Base-by-base conservation (phyloP, 37 sponge, comb jelly and placozoan species). In the Aplysina aerophoba region DNA sequence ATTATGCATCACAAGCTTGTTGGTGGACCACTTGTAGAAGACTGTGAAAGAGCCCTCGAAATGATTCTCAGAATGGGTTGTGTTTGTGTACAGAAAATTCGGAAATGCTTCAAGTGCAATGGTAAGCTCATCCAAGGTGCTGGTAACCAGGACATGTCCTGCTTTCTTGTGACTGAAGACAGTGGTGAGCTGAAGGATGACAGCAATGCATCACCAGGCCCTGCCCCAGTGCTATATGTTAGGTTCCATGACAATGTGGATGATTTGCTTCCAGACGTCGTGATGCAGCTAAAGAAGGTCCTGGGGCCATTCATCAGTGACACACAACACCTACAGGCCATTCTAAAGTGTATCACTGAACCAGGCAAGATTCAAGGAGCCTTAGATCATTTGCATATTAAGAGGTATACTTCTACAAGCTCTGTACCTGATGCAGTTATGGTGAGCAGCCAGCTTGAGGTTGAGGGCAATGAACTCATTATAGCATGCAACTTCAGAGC, bases 171-270 rank as follows among this genome's bases (percentile, higher is more conserved):
- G n/a, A n/a, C n/a, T n/a, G n/a, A n/a, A n/a, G n/a, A n/a, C n/a
- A n/a, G n/a, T n/a, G n/a, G n/a, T n/a, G 50, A 44, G 6, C 50
- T 44, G 50, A 3, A 44, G 50, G 50, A 44, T 44, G 50, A 44
- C 50, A 44, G 50, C 50, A 8, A 44, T 44, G 8, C 50, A 44
- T n/a, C n/a, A n/a, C 6, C 50, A 44, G 50, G 8, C 8, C 8
- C 50, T 44, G 50, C 50, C 50, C 50, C 50, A 8, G 50, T 44
- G 21, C 78, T 75, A 3, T 50, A 75, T 41, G 78, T 75, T 15
- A n/a, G 44, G 37, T 75, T 75, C 78, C 78, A 75, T 75, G 54
- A 41, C 44, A 41, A 75, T 15, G 54, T 44, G 8, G 50, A 44
- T 44, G 50, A 44, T 8, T 44, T 44, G 50, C 50, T 44, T 44